These are phyloP conservation scores for Rafetus swinhoei DNA, from an alignment of 2,113 vertebrate species.

Conservation along the genomic window DNA sequence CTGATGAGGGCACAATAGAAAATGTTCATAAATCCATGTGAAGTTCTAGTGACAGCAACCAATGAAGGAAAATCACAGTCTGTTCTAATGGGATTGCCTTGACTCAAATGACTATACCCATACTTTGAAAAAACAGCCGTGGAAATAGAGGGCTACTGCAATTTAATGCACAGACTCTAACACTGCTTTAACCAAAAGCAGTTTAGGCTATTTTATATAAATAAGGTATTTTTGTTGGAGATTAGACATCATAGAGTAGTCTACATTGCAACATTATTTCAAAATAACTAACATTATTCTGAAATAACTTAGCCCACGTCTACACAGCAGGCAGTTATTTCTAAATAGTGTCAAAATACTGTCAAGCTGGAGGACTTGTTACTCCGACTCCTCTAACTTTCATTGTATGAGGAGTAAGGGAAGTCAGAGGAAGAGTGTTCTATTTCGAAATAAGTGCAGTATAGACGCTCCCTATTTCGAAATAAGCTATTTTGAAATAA, in stretches of 20 bases:
- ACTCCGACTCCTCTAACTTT: too few relatives aligned
- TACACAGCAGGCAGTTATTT: too few relatives aligned
- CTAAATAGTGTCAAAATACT: too few relatives aligned
- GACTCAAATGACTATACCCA: not conserved
- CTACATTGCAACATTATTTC: too few relatives aligned
- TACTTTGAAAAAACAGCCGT: not conserved
- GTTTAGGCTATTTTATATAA: not conserved
- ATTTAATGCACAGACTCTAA: not conserved
- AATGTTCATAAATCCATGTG: not conserved
- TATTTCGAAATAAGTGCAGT: too few relatives aligned
- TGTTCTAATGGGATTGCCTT: not conserved
- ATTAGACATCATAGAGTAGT: not conserved
- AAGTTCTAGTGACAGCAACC: not conserved
- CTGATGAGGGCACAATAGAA: not conserved
- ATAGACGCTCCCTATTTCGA: too few relatives aligned
- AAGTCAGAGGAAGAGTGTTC: too few relatives aligned
- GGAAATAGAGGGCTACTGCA: not conserved
- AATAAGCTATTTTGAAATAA: too few relatives aligned
- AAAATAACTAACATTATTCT: too few relatives aligned
- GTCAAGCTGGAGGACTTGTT: too few relatives aligned
- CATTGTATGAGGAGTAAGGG: too few relatives aligned
- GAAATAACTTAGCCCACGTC: too few relatives aligned
- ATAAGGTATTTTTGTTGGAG: not conserved
- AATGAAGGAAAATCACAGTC: not conserved
- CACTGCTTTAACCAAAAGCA: not conserved